Conservation (phyloP, 1,140 invertebrate genomes). For the Acyrthosiphon pisum region DNA sequence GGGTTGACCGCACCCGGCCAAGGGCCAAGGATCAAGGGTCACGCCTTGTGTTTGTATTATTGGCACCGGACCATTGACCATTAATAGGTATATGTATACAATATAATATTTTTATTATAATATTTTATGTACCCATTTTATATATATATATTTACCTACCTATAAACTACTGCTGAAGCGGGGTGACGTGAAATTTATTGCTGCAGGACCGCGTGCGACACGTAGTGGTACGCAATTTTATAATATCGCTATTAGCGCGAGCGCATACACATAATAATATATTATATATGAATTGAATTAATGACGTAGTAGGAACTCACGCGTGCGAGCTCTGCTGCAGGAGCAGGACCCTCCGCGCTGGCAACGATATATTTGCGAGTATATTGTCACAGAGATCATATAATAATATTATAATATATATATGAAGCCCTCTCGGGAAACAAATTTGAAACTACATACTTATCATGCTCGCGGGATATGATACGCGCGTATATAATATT, state of each 20-base stretch:
- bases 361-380: neutral
- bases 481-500: neutral
- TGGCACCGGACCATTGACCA: slow-evolving; percentile 26
- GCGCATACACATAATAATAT: neutral
- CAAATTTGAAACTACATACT: neutral
- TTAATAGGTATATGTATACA: neutral
- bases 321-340: neutral
- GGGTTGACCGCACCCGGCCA: slow-evolving; percentile 38
- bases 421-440: neutral
- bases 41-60: neutral
- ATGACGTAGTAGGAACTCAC: slow-evolving; percentile 21
- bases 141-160: neutral
- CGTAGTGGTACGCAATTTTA: slow-evolving; percentile 43
- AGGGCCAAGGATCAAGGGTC: slow-evolving; percentile 50
- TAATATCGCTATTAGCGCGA: slow-evolving; percentile 53
- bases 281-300: slow-evolving; percentile 28
- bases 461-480: neutral
- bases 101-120: slow-evolving; percentile 6
- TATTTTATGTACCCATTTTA: neutral
- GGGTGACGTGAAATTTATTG: slow-evolving; percentile 30
- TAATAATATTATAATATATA: too few relatives aligned
- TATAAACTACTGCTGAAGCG: neutral
- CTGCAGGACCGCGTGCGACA: neutral
- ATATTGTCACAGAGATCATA: slow-evolving; percentile 20
- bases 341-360: neutral